phyloP scores from a whole-genome alignment of 2,888 invertebrate genomes.

The Stegana nigrithorax region DNA sequence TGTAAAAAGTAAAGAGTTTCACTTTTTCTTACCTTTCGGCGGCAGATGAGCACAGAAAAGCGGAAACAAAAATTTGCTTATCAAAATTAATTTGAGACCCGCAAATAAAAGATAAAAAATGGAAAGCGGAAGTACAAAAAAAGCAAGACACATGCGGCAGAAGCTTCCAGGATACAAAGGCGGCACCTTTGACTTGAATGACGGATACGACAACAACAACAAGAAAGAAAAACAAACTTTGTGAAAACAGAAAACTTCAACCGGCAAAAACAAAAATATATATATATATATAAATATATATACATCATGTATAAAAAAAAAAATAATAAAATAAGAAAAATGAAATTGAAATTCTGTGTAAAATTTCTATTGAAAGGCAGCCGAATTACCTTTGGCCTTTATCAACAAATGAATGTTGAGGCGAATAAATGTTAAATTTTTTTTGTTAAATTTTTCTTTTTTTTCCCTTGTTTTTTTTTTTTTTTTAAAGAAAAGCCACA shows the following conservation, averaged over 20 bases:
- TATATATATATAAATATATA: neutral
- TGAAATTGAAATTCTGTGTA: neutral
- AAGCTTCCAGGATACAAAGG: neutral
- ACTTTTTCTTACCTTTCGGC: too few relatives aligned
- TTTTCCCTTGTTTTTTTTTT: neutral
- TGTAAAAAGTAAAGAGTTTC: conserved; percentile 52
- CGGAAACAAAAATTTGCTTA: conserved; percentile 48
- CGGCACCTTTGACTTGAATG: neutral
- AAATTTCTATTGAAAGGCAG: neutral
- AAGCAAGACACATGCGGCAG: neutral
- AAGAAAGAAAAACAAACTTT: neutral
- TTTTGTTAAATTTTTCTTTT: too few relatives aligned
- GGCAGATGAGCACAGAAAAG: conserved; percentile 30
- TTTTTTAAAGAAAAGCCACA: too few relatives aligned
- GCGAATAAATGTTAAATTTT: too few relatives aligned
- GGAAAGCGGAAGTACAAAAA: neutral
- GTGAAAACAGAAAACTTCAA: neutral
- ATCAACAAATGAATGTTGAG: neutral
- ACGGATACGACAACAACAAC: too few relatives aligned
- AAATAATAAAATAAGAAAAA: neutral
- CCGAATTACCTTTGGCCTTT: neutral
- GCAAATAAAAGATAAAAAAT: neutral
- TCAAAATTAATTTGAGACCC: conserved; percentile 53
- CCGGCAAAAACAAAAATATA: neutral
- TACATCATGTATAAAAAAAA: neutral